phyloP scores from a whole-genome alignment of 2,888 invertebrate genomes.

The Melanostoma scalare region DNA sequence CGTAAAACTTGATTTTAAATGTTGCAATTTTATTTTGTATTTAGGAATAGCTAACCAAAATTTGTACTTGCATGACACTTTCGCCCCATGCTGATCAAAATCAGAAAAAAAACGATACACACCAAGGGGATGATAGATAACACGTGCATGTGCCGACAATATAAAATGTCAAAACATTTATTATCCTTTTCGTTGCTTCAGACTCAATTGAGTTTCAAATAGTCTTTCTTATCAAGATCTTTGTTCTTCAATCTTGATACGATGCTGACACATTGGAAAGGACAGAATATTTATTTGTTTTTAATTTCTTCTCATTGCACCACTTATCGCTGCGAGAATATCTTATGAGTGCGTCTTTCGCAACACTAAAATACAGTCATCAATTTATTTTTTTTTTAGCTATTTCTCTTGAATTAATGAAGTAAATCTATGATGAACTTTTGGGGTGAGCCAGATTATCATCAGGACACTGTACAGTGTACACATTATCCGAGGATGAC shows the following conservation, averaged over 20 bases:
- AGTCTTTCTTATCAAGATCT: conserved; percentile 80
- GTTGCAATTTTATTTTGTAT: no score
- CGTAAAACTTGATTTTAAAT: no score
- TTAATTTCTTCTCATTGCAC: conserved; percentile 68
- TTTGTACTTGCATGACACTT: no score
- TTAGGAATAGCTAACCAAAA: no score
- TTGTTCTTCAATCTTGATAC: conserved; percentile 77
- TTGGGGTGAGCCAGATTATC: conserved; percentile 45
- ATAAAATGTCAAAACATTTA: conserved; percentile 71
- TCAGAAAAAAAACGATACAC: not conserved
- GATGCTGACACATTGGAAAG: conserved; percentile 58
- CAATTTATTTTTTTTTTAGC: conserved; percentile 40
- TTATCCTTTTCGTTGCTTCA: conserved; percentile 64
- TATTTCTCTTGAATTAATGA: conserved; percentile 69
- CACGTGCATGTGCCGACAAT: conserved; percentile 62
- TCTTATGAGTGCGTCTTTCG: conserved; percentile 32
- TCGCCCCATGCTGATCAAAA: no score
- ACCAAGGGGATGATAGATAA: conserved; percentile 1
- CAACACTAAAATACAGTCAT: conserved; percentile 6
- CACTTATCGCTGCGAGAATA: conserved; percentile 60
- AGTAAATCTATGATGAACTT: conserved; percentile 43
- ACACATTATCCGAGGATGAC: conserved; percentile 67
- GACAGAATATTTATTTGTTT: conserved; percentile 71
- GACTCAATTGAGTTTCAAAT: conserved; percentile 81
- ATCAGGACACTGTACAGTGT: conserved; percentile 25